A percentile compares a stretch with the other conserved stretches of the same genome.
phyloP scores from a whole-genome alignment of 2,888 invertebrate genomes.

The Seira musarum region DNA sequence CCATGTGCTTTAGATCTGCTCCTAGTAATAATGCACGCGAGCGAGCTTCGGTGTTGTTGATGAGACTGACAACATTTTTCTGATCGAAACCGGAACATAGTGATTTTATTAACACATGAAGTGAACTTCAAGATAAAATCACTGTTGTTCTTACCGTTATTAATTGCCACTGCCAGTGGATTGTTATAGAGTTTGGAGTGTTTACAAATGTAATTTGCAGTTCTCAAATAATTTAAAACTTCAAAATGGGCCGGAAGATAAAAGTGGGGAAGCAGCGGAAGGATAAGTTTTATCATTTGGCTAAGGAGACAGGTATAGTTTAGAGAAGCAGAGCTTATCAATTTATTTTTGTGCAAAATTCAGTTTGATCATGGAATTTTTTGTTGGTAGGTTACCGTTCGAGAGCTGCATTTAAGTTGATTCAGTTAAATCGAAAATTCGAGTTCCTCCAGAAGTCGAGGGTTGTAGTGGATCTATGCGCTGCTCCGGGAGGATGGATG shows the following conservation, averaged over 20 bases:
- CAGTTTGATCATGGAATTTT: not conserved
- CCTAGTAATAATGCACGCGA: too few species aligned
- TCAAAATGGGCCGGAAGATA: conserved; percentile 90
- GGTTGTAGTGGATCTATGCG: conserved; percentile 98
- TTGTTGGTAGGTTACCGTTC: conserved; percentile 87
- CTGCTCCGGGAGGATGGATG: conserved; percentile 99
- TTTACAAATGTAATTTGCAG: not conserved
- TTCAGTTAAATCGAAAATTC: conserved; percentile 97
- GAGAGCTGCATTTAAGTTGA: conserved; percentile 98
- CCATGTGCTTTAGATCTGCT: too few species aligned
- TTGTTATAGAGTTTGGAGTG: not conserved
- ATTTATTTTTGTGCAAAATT: not conserved
- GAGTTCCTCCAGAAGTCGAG: conserved; percentile 96
- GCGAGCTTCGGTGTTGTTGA: too few species aligned
- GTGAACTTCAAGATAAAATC: too few species aligned
- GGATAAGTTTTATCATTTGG: conserved; percentile 98
- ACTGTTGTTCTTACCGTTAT: too few species aligned
- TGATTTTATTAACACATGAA: too few species aligned
- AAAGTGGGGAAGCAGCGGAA: conserved; percentile 98
- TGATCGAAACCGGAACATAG: too few species aligned
- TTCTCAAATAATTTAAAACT: not conserved
- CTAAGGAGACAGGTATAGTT: conserved; percentile 97
- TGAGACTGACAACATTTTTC: too few species aligned
- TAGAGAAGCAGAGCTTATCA: too few species aligned
- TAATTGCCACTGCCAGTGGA: too few species aligned